Percentiles rank a stretch among this genome's conserved stretches.
Conservation (phyloP, 2,888 invertebrate species). For the Gibbula magus region DNA sequence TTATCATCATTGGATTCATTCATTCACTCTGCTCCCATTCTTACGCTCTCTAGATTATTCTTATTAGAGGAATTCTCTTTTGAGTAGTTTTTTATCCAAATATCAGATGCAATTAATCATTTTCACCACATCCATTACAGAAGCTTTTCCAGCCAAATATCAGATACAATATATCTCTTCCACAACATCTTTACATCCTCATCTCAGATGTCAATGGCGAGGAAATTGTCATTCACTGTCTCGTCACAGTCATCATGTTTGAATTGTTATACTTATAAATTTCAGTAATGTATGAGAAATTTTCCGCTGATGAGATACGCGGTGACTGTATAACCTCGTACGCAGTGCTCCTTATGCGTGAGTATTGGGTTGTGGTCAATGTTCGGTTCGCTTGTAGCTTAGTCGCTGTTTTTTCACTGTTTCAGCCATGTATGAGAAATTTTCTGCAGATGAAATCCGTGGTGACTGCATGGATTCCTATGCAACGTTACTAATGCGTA, state of each 20-base stretch:
- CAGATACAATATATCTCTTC: background rate
- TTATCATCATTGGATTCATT: no score
- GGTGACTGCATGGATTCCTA: slow-evolving; percentile 66
- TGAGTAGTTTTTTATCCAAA: background rate
- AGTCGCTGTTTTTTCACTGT: slow-evolving; percentile 9
- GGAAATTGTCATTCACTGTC: no score
- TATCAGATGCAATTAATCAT: background rate
- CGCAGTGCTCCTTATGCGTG: slow-evolving; percentile 69
- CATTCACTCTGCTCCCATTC: no score
- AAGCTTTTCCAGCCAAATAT: background rate
- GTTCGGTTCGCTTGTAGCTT: no score
- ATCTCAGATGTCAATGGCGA: no score
- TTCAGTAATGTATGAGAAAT: slow-evolving; percentile 69
- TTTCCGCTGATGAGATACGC: slow-evolving; percentile 65
- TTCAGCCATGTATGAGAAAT: slow-evolving; percentile 69
- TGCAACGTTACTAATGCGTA: slow-evolving; percentile 70
- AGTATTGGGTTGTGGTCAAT: slow-evolving; percentile 39
- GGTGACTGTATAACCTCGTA: slow-evolving; percentile 67
- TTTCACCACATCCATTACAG: background rate
- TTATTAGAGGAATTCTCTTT: background rate
- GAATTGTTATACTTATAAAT: slow-evolving; percentile 23
- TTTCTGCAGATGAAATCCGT: slow-evolving; percentile 65
- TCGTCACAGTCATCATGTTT: background rate
- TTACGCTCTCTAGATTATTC: no score
- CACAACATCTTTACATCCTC: no score